These are phyloP conservation scores for Psittacula echo DNA, from an alignment of 2,797 vertebrate genomes.

Conservation along the genomic window DNA sequence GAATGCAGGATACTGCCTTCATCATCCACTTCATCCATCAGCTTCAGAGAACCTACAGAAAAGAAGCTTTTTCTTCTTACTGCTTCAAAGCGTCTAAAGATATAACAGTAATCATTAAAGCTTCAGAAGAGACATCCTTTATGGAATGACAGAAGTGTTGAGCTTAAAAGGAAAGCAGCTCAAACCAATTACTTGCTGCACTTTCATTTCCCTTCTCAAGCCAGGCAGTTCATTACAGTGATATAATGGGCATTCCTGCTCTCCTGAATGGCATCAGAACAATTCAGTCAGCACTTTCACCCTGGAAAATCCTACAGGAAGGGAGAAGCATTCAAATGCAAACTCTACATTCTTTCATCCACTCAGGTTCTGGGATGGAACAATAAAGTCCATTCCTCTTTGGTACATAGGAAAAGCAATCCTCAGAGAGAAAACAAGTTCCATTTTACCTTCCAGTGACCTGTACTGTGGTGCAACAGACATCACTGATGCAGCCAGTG, in stretches of 20 bases:
- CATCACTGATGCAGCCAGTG: neutral
- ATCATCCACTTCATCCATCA: neutral
- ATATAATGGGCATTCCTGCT: neutral
- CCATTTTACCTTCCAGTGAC: neutral
- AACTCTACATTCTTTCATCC: neutral
- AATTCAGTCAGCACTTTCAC: neutral
- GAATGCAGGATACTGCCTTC: neutral
- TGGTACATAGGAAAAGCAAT: neutral
- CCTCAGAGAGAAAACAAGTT: neutral
- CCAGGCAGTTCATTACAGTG: neutral
- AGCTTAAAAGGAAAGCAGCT: neutral
- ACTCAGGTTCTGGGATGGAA: neutral
- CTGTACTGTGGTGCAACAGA: fast-evolving
- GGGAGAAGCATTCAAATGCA: neutral
- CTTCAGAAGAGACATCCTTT: neutral
- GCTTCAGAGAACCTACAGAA: neutral
- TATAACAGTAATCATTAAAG: neutral
- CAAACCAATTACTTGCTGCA: neutral
- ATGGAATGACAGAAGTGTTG: neutral
- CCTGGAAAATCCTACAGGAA: neutral
- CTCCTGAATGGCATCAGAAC: neutral
- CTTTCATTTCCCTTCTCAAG: neutral
- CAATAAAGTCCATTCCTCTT: neutral
- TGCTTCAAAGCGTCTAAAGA: neutral
- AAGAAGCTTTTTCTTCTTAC: neutral